phyloP scores from a whole-genome alignment of 2,888 invertebrate genomes.

The Ormyrus thymus region DNA sequence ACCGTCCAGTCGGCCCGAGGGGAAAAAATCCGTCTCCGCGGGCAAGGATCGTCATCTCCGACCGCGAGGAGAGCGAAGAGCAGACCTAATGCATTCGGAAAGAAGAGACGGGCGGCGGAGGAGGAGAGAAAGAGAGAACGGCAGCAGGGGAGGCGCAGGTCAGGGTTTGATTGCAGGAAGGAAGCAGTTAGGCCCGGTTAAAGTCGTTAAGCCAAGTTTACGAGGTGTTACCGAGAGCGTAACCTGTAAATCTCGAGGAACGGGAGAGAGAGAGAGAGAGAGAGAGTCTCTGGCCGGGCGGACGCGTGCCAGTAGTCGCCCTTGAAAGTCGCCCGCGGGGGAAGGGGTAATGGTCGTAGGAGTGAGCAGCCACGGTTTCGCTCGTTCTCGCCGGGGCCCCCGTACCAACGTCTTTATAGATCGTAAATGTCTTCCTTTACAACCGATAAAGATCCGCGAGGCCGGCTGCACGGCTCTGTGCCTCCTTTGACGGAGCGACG shows the following conservation, averaged over 20 bases:
- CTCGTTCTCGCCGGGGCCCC: conserved; percentile 32
- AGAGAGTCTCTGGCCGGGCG: conserved; percentile 58
- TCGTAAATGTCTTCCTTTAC: conserved; percentile 75
- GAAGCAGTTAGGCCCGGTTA: conserved; percentile 75
- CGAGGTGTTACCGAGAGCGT: conserved; percentile 75
- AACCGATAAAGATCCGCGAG: conserved; percentile 72
- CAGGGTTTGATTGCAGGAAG: conserved; percentile 75
- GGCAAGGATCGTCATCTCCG: neutral
- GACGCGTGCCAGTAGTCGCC: conserved; percentile 74
- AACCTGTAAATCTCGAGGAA: conserved; percentile 74
- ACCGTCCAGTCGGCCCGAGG: too few species aligned
- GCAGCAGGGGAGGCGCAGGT: conserved; percentile 65
- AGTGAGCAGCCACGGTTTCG: neutral
- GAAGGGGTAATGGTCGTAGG: conserved; percentile 62
- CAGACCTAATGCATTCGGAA: neutral
- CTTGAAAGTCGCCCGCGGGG: conserved; percentile 64
- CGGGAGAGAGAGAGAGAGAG: conserved; percentile 56
- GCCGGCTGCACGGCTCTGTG: neutral
- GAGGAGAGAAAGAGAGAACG: conserved; percentile 50
- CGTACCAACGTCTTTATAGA: conserved; percentile 74
- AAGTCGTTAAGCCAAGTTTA: conserved; percentile 75
- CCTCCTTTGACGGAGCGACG: conserved; percentile 45
- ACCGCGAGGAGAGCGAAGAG: neutral
- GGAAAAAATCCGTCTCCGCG: too few species aligned
- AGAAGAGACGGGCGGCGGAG: conserved; percentile 6